These are phyloP conservation scores for Nannoperca australis DNA, from an alignment of 2,797 vertebrate species.

Conservation along the genomic window DNA sequence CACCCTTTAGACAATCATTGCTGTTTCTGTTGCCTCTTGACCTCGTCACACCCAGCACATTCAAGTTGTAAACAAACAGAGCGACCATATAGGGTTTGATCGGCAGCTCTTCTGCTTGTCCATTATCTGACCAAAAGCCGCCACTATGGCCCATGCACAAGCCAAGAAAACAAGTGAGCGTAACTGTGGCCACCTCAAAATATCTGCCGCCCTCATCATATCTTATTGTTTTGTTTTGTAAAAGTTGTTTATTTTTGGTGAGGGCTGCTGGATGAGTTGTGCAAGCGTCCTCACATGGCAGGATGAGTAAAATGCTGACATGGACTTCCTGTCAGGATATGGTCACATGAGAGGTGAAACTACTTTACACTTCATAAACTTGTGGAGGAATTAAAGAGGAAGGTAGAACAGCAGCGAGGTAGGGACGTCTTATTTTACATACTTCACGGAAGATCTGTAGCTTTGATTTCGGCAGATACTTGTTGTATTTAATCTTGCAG, in stretches of 20 bases:
- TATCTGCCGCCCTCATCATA: constrained; percentile 29
- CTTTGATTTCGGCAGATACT: constrained; percentile 17
- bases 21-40: constrained; percentile 42
- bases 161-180: constrained; percentile 43
- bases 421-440: constrained; percentile 39
- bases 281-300: constrained; percentile 60
- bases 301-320: constrained; percentile 79
- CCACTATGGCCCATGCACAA: constrained; percentile 31
- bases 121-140: constrained; percentile 48
- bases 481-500: neutral
- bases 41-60: constrained; percentile 36
- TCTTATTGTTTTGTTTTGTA: constrained; percentile 59
- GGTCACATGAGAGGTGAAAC: constrained; percentile 81
- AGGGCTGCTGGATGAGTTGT: constrained; percentile 54
- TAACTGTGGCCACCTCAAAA: constrained; percentile 44
- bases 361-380: constrained; percentile 61
- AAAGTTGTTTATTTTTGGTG: constrained; percentile 53
- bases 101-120: constrained; percentile 38
- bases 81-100: constrained; percentile 35
- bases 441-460: constrained; percentile 2
- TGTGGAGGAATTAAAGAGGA: constrained; percentile 41
- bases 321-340: constrained; percentile 79
- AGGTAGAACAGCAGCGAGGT: constrained; percentile 54
- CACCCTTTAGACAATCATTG: constrained; percentile 42
- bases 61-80: constrained; percentile 54